Percentiles rank a stretch among this genome's conserved stretches.
Conservation (phyloP, 2,113 vertebrate species). For the Probosciger aterrimus region DNA sequence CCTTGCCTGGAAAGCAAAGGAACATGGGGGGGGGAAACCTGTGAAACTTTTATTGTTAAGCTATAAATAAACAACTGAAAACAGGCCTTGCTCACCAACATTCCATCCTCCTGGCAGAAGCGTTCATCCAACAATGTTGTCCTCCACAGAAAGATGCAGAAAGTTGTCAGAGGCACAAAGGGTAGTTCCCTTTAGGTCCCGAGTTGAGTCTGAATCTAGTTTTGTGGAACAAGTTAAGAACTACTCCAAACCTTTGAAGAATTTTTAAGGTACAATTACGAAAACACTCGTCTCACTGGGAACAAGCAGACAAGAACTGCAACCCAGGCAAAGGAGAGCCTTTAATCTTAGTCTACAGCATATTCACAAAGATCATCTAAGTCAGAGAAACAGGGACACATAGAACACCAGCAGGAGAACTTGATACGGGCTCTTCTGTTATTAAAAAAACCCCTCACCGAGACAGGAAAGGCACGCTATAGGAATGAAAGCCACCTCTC, state of each 20-base stretch:
- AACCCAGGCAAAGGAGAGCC: background rate
- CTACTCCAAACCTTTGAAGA: background rate
- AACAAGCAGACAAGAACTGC: background rate
- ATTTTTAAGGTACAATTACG: background rate
- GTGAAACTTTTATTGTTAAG: background rate
- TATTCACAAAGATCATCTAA: background rate
- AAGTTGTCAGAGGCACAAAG: background rate
- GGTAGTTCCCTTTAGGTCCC: background rate
- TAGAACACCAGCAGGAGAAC: background rate
- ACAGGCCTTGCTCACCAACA: background rate
- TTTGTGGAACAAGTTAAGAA: background rate
- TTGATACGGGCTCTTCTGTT: background rate
- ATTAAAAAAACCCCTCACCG: background rate
- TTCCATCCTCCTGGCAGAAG: background rate
- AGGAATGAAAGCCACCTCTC: background rate
- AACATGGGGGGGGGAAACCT: accelerated
- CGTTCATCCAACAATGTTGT: background rate
- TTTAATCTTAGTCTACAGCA: background rate
- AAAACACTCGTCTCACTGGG: background rate
- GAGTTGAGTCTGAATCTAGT: background rate
- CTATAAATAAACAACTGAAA: background rate
- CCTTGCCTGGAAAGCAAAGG: background rate
- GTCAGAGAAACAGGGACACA: background rate
- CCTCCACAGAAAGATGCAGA: background rate
- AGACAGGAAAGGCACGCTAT: background rate